A percentile compares a stretch with the other conserved stretches of the same genome.
phyloP scores from a whole-genome alignment of 2,888 invertebrate species.

The Drosophila atripex region DNA sequence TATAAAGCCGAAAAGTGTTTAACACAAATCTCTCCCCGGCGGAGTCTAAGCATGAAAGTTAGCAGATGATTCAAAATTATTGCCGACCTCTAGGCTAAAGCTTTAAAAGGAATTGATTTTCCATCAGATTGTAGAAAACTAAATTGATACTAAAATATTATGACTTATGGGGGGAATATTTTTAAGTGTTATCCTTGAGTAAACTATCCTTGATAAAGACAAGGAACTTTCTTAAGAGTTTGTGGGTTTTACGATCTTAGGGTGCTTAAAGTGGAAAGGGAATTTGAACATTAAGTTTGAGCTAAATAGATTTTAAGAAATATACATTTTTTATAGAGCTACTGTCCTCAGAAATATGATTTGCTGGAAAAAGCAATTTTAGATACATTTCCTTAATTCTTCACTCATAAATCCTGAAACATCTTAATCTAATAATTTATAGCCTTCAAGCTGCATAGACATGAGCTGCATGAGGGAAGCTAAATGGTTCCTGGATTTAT shows the following conservation, averaged over 20 bases:
- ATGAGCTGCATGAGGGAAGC: not conserved
- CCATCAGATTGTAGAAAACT: constrained; percentile 4
- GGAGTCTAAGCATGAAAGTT: constrained; percentile 14
- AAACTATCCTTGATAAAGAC: not conserved
- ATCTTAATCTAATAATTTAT: not conserved
- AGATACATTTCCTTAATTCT: not conserved
- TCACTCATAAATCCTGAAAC: not conserved
- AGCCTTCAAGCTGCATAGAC: not conserved
- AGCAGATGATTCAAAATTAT: constrained; percentile 1
- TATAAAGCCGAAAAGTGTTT: constrained; percentile 39
- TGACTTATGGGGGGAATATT: not conserved
- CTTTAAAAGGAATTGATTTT: constrained; percentile 16
- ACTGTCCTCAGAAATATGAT: too few species aligned
- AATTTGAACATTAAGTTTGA: too few species aligned
- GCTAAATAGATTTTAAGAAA: too few species aligned
- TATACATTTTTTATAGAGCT: too few species aligned
- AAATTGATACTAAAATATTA: not conserved
- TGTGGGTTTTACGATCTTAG: not conserved
- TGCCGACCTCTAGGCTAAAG: constrained; percentile 14
- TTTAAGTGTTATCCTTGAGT: not conserved
- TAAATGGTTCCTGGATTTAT: constrained; percentile 3
- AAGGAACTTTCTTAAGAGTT: not conserved
- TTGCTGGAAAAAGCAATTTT: too few species aligned
- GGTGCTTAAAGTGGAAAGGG: too few species aligned
- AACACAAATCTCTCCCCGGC: constrained; percentile 28